A percentile compares a stretch with the other conserved stretches of the same genome.
Conservation (phyloP, 2,113 vertebrate species). For the Corythornis vintsioides region DNA sequence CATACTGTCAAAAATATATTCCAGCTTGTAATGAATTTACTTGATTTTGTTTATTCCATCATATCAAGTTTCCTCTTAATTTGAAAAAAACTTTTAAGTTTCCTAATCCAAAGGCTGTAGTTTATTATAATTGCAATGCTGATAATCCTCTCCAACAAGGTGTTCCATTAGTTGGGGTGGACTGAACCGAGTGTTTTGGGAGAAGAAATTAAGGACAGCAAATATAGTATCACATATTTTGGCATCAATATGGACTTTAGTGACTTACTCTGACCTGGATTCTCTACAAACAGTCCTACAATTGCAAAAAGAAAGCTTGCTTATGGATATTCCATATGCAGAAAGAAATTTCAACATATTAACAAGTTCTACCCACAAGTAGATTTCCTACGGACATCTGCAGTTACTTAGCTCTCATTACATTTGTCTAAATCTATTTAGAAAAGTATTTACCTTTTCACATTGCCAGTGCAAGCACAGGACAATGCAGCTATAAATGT, state of each 20-base stretch:
- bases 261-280: neutral
- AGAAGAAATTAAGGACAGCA: neutral
- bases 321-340: neutral
- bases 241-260: neutral
- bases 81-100: neutral
- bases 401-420: neutral
- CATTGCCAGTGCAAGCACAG: neutral
- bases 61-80: neutral
- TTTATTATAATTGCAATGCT: neutral
- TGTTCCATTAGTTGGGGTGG: neutral
- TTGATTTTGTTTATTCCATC: conserved; percentile 14
- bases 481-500: too few relatives aligned
- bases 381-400: neutral
- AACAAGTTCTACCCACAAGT: neutral
- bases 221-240: neutral
- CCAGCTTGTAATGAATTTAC: conserved; percentile 13
- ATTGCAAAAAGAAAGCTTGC: neutral
- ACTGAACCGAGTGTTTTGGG: neutral
- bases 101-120: neutral
- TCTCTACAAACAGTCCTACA: neutral
- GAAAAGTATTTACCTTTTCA: neutral
- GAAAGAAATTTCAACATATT: neutral
- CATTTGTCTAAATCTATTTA: neutral
- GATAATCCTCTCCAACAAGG: neutral
- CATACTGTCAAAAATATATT: neutral